Conservation (phyloP, 2,113 vertebrate genomes). For the Passer montanus region DNA sequence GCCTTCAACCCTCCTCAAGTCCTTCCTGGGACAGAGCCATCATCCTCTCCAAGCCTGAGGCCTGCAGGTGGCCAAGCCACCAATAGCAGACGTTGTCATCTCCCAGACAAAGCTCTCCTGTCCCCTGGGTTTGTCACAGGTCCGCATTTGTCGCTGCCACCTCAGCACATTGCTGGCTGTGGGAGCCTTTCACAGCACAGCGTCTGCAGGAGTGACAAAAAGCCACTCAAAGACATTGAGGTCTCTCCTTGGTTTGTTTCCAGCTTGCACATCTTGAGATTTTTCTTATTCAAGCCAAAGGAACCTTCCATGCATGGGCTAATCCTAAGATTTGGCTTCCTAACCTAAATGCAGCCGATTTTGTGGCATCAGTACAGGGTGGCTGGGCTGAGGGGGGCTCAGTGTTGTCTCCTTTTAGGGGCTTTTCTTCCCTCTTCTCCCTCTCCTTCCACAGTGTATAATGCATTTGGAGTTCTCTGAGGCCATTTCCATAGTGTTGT, state of each 20-base stretch:
- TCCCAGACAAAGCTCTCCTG: neutral
- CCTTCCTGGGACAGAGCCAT: neutral
- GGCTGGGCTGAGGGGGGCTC: neutral
- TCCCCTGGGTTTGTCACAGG: neutral
- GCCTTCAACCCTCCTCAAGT: neutral
- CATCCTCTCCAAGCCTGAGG: neutral
- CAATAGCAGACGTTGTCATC: fast-evolving
- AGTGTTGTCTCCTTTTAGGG: neutral
- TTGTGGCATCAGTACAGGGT: neutral
- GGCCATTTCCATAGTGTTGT: neutral
- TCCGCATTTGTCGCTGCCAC: fast-evolving
- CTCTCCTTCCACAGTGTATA: neutral
- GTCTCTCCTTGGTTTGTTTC: neutral
- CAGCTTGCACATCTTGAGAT: neutral
- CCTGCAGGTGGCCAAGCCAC: neutral
- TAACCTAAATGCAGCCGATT: fast-evolving
- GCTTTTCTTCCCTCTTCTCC: neutral
- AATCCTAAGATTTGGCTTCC: neutral
- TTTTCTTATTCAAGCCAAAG: neutral
- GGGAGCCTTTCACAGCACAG: fast-evolving
- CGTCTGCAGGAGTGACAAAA: neutral
- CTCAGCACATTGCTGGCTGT: fast-evolving
- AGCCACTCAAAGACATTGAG: neutral
- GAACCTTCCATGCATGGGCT: neutral
- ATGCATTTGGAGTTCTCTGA: neutral